A percentile compares a stretch with the other conserved stretches of the same genome.
Conservation (phyloP, 1,140 invertebrate genomes). For the Spodoptera litura region DNA sequence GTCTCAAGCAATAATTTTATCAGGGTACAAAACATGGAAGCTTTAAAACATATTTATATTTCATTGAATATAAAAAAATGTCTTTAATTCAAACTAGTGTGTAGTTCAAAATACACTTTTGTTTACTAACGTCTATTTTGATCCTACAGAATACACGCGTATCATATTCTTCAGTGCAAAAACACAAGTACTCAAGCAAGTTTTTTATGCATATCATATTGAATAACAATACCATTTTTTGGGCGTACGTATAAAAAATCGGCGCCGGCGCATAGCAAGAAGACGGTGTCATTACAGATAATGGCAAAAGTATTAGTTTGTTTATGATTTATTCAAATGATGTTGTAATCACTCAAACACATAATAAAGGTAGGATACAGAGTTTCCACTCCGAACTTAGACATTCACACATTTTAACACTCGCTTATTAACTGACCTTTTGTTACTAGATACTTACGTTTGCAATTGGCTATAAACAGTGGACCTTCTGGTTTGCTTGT, state of each 20-base stretch:
- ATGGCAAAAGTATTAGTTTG: not conserved
- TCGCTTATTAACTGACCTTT: not conserved
- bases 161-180: slow-evolving; percentile 1
- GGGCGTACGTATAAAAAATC: slow-evolving; percentile 13
- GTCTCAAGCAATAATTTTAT: too few species aligned
- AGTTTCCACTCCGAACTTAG: too few species aligned
- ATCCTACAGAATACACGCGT: not conserved
- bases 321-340: too few species aligned
- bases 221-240: slow-evolving; percentile 32
- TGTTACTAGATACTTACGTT: not conserved
- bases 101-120: too few species aligned
- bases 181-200: slow-evolving; percentile 1
- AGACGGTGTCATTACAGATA: not conserved
- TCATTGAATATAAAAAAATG: too few species aligned
- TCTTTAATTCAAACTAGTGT: too few species aligned
- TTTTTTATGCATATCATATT: slow-evolving; percentile 16
- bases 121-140: not conserved
- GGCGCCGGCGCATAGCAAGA: slow-evolving; percentile 28
- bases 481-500: not conserved
- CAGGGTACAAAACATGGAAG: too few species aligned
- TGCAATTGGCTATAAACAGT: not conserved
- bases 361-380: not conserved
- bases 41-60: too few species aligned
- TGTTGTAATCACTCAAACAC: too few species aligned
- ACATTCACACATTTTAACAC: too few species aligned